These are phyloP conservation scores for Gymnoscopelus braueri DNA, from an alignment of 2,797 vertebrate genomes.

Conservation along the genomic window DNA sequence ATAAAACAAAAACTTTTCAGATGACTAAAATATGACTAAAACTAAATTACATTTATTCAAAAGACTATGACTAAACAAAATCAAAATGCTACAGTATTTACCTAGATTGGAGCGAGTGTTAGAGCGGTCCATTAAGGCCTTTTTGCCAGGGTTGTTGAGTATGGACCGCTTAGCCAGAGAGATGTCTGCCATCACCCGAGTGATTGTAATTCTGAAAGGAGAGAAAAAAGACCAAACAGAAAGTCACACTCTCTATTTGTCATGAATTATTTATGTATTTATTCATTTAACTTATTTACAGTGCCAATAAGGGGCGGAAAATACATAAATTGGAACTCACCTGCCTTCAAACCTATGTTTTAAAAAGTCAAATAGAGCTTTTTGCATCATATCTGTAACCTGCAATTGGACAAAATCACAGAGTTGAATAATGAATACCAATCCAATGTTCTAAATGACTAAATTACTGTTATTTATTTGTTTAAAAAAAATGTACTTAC, in stretches of 20 bases:
- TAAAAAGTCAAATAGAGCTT: slow-evolving; percentile 98
- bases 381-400: slow-evolving; percentile 99
- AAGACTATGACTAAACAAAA: too few species aligned
- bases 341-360: slow-evolving; percentile 99
- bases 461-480: too few species aligned
- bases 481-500: too few species aligned
- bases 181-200: slow-evolving; percentile 96
- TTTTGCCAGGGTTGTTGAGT: slow-evolving; percentile 98
- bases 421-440: neutral
- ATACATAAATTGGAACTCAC: slow-evolving; percentile 82
- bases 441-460: neutral
- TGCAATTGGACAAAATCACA: slow-evolving; percentile 57
- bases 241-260: too few species aligned
- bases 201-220: slow-evolving; percentile 92
- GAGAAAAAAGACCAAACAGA: slow-evolving; percentile 5
- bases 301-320: neutral
- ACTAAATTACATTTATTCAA: too few species aligned
- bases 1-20: too few species aligned
- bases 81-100: slow-evolving; percentile 64
- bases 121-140: slow-evolving; percentile 96
- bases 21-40: too few species aligned
- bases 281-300: neutral
- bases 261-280: too few species aligned
- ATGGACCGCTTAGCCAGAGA: slow-evolving; percentile 97
- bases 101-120: slow-evolving; percentile 96